Percentiles rank a stretch among this genome's conserved stretches.
Evolutionary conservation across 2,888 invertebrate species (phyloP).

Genomic region (Heliconius aoede): DNA sequence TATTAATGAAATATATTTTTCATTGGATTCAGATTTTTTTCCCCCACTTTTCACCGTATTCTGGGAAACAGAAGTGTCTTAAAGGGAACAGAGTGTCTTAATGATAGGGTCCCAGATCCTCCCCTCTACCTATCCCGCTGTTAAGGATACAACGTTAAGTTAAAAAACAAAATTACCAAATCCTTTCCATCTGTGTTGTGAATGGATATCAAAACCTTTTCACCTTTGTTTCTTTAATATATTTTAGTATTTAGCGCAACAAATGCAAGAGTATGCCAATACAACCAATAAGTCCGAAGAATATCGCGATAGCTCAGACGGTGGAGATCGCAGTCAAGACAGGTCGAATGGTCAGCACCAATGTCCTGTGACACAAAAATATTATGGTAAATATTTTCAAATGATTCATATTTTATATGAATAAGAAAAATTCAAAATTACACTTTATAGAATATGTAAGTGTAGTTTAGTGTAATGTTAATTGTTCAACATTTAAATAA

Average conservation of each 20-base stretch:
- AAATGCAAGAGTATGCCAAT: constrained; percentile 81
- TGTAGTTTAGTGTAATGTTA: too few species aligned
- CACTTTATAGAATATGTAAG: too few species aligned
- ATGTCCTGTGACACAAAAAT: constrained; percentile 70
- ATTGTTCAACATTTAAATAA: too few species aligned
- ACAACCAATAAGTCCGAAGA: constrained; percentile 69
- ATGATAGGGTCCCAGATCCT: too few species aligned
- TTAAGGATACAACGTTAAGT: too few species aligned
- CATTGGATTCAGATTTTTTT: neutral
- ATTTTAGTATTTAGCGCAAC: constrained; percentile 54
- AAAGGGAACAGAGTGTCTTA: too few species aligned
- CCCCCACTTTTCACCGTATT: too few species aligned
- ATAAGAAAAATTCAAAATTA: too few species aligned
- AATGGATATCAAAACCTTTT: neutral
- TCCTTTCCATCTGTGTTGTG: neutral
- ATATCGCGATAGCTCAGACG: constrained; percentile 61
- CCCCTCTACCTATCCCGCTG: too few species aligned
- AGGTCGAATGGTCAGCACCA: constrained; percentile 59
- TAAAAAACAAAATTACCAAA: too few species aligned
- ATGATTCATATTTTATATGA: too few species aligned
- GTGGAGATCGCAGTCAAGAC: constrained; percentile 62
- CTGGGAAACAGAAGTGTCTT: too few species aligned
- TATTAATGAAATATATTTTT: neutral
- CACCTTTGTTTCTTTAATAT: neutral
- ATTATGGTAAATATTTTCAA: constrained; percentile 61